These are phyloP conservation scores for Mastomys natalensis DNA, from an alignment of 2,113 vertebrate genomes.

Conservation along the genomic window DNA sequence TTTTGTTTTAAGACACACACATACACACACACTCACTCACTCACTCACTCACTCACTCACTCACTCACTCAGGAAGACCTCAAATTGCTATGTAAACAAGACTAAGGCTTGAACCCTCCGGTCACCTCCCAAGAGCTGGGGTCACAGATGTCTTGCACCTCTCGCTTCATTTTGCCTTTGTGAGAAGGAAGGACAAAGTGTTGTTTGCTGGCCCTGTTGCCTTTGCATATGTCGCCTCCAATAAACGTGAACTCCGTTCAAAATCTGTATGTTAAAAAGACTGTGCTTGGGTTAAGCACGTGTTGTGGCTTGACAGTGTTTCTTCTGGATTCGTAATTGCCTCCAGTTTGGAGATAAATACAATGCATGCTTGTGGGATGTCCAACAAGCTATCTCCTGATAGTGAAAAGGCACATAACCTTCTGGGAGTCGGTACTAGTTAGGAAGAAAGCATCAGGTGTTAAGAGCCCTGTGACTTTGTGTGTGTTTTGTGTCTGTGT, in stretches of 20 bases:
- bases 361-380: background rate
- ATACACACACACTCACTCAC: background rate
- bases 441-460: background rate
- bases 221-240: background rate
- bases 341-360: conserved; percentile 40
- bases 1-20: background rate
- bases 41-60: background rate
- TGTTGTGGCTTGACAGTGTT: conserved; percentile 23
- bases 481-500: background rate
- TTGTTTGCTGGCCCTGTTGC: background rate
- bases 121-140: background rate
- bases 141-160: background rate
- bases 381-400: background rate
- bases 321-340: conserved; percentile 32
- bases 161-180: background rate
- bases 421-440: background rate
- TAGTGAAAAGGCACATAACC: background rate
- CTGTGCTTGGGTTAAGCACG: background rate
- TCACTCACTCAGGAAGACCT: background rate
- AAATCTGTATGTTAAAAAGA: background rate
- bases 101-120: background rate
- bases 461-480: background rate
- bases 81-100: background rate
- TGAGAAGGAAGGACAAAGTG: conserved; percentile 1
- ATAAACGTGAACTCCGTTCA: background rate